Evolutionary conservation across 2,113 vertebrate genomes (phyloP), one percentile per base, ranked within the genome.

Genomic region (Turnix velox): DNA sequence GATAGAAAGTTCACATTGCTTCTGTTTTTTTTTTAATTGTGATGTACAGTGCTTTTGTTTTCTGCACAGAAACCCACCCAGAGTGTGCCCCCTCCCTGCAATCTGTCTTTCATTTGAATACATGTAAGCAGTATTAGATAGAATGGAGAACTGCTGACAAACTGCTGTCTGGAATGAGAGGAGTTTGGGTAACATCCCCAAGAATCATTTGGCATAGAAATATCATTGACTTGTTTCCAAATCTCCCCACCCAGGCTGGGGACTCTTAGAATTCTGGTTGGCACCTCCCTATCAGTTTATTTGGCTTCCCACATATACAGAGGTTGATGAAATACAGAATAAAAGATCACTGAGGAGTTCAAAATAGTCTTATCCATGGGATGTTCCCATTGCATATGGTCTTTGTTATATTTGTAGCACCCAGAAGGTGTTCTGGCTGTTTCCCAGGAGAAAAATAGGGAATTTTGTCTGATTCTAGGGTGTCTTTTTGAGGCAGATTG

Each of bases 91-190:
- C 9, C 28, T 55, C 40, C 68, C 74, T 87, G 4, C 0, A 4
- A 58, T 91, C 92, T 95, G 95, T 54, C n/a, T 86, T 91, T 84
- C 45, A 93, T 95, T 91, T 93, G 62, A 71, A 67, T 61, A 42
- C 54, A 42, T 88, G 43, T 87, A 86, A 71, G 83, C 65, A 63
- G 45, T 51, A 85, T 92, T 77, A 79, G 68, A 73, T 74, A 52
- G 77, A 74, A 86, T 43, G 17, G 71, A 88, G 69, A 90, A 80
- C 59, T 92, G 90, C 91, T 96, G 93, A 80, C 65, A 89, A 92
- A 75, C n/a, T n/a, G n/a, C n/a, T 46, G 59, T 91, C 80, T 93
- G 90, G 74, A 65, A 43, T 72, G 71, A 77, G 39, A 40, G 54
- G 52, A 91, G 89, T 82, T 93, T 83, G 67, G 62, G 59, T 84